Evolutionary conservation across 1,140 invertebrate species (phyloP).

Genomic region (Drosophila albomicans): DNA sequence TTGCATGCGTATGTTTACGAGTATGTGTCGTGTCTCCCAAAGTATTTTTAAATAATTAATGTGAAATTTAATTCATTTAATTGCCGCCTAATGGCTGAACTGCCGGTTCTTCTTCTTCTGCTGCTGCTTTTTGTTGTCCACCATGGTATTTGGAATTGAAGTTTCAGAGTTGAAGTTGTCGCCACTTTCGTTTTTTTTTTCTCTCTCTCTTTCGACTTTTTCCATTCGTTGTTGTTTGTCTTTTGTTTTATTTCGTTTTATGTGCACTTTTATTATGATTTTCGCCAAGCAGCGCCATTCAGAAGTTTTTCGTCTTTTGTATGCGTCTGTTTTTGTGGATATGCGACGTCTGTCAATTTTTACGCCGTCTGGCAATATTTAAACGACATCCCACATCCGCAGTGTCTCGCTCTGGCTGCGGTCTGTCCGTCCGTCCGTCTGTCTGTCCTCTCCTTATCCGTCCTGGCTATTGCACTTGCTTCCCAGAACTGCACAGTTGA

Average conservation of each 20-base stretch:
- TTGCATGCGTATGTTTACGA: background rate
- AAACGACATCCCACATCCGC: slow-evolving; percentile 79
- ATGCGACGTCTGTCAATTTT: slow-evolving; percentile 77
- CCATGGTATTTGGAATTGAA: slow-evolving; percentile 17
- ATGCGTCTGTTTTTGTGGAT: slow-evolving; percentile 28
- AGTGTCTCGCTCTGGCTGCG: slow-evolving; percentile 41
- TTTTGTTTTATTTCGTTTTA: slow-evolving; percentile 33
- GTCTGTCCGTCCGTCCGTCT: slow-evolving; percentile 2
- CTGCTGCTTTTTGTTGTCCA: background rate
- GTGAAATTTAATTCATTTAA: slow-evolving; percentile 78
- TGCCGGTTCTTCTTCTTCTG: slow-evolving; percentile 26
- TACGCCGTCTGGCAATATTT: slow-evolving; percentile 79
- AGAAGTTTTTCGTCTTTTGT: slow-evolving; percentile 68
- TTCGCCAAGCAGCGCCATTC: slow-evolving; percentile 40
- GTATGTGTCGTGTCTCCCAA: slow-evolving; percentile 15
- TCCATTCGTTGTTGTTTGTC: background rate
- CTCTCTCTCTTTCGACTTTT: background rate
- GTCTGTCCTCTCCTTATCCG: slow-evolving; percentile 31
- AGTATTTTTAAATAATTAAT: slow-evolving; percentile 67
- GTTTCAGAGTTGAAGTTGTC: slow-evolving; percentile 25
- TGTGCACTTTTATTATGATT: slow-evolving; percentile 36
- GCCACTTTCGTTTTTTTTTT: slow-evolving; percentile 60
- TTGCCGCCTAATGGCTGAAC: slow-evolving; percentile 55
- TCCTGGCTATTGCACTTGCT: slow-evolving; percentile 73
- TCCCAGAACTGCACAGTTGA: slow-evolving; percentile 61